Evolutionary conservation across 37 sponge, comb jelly and placozoan species (phyloP), one percentile per base, ranked within the genome.

Genomic region (Beroe ovata): DNA sequence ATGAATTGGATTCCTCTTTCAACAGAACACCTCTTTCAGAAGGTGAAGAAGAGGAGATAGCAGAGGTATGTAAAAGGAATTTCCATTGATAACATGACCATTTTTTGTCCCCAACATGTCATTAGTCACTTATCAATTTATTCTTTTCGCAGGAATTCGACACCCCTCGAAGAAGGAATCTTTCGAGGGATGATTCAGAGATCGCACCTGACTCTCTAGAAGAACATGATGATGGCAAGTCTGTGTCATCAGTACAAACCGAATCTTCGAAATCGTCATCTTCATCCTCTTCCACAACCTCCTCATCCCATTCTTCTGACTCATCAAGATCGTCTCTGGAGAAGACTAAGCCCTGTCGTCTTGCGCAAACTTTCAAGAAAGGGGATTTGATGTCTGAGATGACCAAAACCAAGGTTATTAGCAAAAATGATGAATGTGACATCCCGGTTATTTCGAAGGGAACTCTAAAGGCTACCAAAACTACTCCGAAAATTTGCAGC

Each of bases 361-460:
- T 77, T 3, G 84, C 84, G 1, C 84, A 77, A 25, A 77, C 84
- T n/a, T 77, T 77, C 54, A 77, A 42, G 38, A 77, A 42, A 25
- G 54, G 84, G 6, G 84, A 77, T 54, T 25, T 77, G 22, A 23
- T 42, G 35, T n/a, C 19, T 20, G 84, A 77, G 38, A 30, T 77
- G 54, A 77, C 39, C 28, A 77, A 77, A 40, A 77, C 84, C 0
- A 39, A 29, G 42, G 54, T 42, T 3, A 21, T 77, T 1, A n/a
- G 33, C 47, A 77, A 77, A 4, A 54, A 29, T 0, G 28, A 20
- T 22, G 38, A 39, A 41, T 32, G 47, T 4, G 25, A 4, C 41
- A 77, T 42, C 20, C 54, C 54, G 22, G 33, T 23, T 77, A 14
- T 39, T 0, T 6, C 8, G 33, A 77, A 77, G 25, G 54, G 22